Conservation (phyloP, 2,797 vertebrate species). For the Chelon labrosus region DNA sequence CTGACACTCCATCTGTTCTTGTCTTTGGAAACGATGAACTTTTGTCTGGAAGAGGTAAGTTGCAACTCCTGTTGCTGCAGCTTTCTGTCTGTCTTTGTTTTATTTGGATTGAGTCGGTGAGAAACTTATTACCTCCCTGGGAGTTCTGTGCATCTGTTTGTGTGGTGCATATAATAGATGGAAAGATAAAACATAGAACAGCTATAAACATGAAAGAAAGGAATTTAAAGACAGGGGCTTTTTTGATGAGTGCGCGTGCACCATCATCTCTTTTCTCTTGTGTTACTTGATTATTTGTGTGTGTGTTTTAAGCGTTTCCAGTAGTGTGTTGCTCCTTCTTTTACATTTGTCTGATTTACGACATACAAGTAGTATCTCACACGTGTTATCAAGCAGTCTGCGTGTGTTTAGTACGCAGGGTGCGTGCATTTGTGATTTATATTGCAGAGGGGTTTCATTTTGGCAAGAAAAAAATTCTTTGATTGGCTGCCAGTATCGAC, state of each 20-base stretch:
- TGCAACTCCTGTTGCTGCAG: slow-evolving; percentile 50
- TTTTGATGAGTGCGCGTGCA: slow-evolving; percentile 19
- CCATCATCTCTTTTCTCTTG: slow-evolving; percentile 3
- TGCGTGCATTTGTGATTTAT: slow-evolving; percentile 35
- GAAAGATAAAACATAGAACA: slow-evolving; percentile 59
- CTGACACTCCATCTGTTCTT: not conserved
- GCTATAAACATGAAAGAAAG: slow-evolving; percentile 61
- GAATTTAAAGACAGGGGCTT: slow-evolving; percentile 53
- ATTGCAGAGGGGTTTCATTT: slow-evolving; percentile 62
- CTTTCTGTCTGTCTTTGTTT: slow-evolving; percentile 20
- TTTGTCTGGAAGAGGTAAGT: slow-evolving; percentile 67
- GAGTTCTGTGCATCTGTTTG: slow-evolving; percentile 25
- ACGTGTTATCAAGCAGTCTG: slow-evolving; percentile 20
- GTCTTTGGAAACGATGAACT: slow-evolving; percentile 23
- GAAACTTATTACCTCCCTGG: slow-evolving; percentile 31
- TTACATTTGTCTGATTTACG: slow-evolving; percentile 40
- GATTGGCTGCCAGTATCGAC: slow-evolving; percentile 73
- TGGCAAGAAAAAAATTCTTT: slow-evolving; percentile 61
- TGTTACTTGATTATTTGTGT: slow-evolving; percentile 8
- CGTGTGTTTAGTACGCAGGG: not conserved
- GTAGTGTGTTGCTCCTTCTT: slow-evolving; percentile 8
- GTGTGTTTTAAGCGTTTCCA: slow-evolving; percentile 17
- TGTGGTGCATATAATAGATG: slow-evolving; percentile 41
- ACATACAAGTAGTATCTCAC: slow-evolving; percentile 19
- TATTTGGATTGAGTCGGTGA: slow-evolving; percentile 34